Percentiles rank a stretch among this genome's conserved stretches.
Evolutionary conservation across 2,113 vertebrate species (phyloP).

Genomic region (Tetrao urogallus): DNA sequence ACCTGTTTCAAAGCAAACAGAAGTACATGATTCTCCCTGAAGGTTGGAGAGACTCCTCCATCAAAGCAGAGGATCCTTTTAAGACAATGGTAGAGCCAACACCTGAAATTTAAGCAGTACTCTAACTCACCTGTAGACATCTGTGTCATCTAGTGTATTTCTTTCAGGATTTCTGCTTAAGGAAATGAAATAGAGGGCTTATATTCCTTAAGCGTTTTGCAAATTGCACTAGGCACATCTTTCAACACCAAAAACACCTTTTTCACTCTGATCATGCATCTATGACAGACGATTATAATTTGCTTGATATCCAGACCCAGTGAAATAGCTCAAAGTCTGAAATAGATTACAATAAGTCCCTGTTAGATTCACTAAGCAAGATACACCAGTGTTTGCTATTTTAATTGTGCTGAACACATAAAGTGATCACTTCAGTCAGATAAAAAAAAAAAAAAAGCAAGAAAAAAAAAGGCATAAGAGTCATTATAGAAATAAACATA

Average conservation of each 20-base stretch:
- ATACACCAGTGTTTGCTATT: neutral
- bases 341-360: neutral
- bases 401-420: neutral
- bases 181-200: neutral
- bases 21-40: fast-evolving
- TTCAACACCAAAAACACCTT: neutral
- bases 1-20: neutral
- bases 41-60: neutral
- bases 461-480: neutral
- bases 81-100: neutral
- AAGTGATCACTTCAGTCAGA: neutral
- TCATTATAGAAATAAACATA: neutral
- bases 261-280: neutral
- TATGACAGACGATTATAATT: neutral
- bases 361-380: neutral
- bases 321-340: neutral
- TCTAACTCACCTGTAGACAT: neutral
- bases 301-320: neutral
- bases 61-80: neutral
- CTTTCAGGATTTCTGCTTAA: neutral
- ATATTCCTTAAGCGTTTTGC: neutral
- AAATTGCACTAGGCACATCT: neutral
- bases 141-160: neutral
- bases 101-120: neutral
- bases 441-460: neutral